These are phyloP conservation scores for Cephus runcator DNA, from an alignment of 2,888 invertebrate species.

Conservation along the genomic window DNA sequence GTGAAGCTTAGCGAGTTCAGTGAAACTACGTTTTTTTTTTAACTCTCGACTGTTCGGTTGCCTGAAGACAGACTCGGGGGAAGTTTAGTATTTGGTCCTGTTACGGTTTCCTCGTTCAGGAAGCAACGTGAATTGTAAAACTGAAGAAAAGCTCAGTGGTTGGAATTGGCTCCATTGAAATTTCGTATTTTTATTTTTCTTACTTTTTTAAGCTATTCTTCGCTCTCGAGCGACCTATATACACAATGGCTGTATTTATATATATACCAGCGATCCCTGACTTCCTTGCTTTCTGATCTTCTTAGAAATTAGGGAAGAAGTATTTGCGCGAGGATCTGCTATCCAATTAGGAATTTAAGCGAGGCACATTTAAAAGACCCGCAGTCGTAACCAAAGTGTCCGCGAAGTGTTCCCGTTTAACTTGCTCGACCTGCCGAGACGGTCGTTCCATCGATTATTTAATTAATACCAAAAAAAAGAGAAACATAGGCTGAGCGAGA, in stretches of 20 bases:
- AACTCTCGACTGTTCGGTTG: not conserved
- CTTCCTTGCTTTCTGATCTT: not conserved
- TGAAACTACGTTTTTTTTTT: not conserved
- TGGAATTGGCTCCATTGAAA: too few species aligned
- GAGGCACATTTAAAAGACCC: not conserved
- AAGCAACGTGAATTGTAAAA: too few species aligned
- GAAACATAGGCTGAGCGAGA: not conserved
- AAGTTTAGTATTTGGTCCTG: too few species aligned
- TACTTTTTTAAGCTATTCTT: too few species aligned
- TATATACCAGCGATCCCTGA: not conserved
- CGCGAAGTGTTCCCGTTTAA: not conserved
- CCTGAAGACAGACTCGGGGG: too few species aligned
- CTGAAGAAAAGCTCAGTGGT: too few species aligned
- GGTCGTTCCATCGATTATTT: slow-evolving; percentile 36
- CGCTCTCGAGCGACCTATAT: too few species aligned
- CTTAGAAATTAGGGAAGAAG: not conserved
- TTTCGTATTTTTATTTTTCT: too few species aligned
- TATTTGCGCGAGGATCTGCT: not conserved
- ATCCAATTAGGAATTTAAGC: not conserved
- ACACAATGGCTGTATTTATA: too few species aligned
- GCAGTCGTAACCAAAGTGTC: not conserved
- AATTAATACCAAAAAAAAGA: slow-evolving; percentile 27
- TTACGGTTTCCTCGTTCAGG: too few species aligned
- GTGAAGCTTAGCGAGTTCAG: not conserved
- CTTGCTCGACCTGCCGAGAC: not conserved